Evolutionary conservation across 2,888 invertebrate species (phyloP), one percentile per base, ranked within the genome.

Genomic region (Chymomyza caudatula): DNA sequence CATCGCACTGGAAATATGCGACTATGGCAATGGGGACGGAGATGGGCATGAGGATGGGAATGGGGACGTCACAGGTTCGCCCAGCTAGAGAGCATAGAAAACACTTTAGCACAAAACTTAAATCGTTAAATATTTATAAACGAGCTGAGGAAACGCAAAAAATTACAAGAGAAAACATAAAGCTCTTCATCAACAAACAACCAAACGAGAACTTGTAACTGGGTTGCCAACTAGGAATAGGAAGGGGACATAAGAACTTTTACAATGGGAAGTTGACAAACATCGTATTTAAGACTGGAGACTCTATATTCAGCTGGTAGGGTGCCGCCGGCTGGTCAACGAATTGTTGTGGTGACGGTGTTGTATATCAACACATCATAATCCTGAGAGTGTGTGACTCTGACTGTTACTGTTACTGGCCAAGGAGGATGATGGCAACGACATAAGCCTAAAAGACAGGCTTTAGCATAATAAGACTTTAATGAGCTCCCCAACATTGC

Each of bases 71-170:
- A 37, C 11, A 37, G 29, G 29, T 1, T 37, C 29, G 29, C 19
- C 5, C 17, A 19, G 19, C 25, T 29, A 22, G 51, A 13, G 19
- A 47, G 42, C 23, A 44, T 53, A 63, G 67, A 68, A 63, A 56
- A 67, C 74, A 75, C 65, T 74, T 74, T 74, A 71, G 65, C 63
- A 67, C 71, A 69, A 64, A 78, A 79, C 84, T 80, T 77, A 67
- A 71, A 83, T 66, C 78, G 73, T 79, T 79, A 73, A 85, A 85
- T 83, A 80, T 80, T 80, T 85, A 82, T 82, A 85, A 82, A 73
- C 69, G 71, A 77, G 81, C 81, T 68, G 63, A 65, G 67, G 67
- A 68, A 63, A 60, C 68, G 15, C 49, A 54, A 44, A 43, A 19
- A 49, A 55, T 44, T 17, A 44, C 42, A 47, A 25, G 13, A 22